Percentiles rank a stretch among this genome's conserved stretches.
Evolutionary conservation across 2,113 vertebrate genomes (phyloP).

Genomic region (Pedetes capensis): DNA sequence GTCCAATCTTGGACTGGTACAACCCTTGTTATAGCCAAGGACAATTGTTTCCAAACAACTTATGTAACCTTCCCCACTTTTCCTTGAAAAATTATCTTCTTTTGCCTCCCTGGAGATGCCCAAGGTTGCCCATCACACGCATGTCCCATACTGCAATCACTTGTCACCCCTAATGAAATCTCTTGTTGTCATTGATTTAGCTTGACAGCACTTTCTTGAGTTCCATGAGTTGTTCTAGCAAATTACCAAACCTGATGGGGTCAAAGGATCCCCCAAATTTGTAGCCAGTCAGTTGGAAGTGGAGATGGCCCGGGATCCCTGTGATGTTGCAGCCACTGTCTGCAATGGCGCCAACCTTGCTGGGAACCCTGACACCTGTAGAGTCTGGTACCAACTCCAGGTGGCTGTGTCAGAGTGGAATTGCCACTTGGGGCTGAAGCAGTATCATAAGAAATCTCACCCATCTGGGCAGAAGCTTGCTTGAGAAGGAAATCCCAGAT

Average conservation of each 20-base stretch:
- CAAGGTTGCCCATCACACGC: fast-evolving
- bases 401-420: not conserved
- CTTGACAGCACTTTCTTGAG: not conserved
- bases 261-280: not conserved
- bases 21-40: not conserved
- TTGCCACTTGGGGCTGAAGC: not conserved
- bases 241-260: not conserved
- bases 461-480: not conserved
- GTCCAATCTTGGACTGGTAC: not conserved
- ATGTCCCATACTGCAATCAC: too few species aligned
- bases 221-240: not conserved
- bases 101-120: not conserved
- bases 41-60: not conserved
- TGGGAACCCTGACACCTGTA: not conserved
- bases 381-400: not conserved
- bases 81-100: not conserved
- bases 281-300: not conserved
- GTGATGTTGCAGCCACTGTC: not conserved
- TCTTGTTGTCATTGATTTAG: not conserved
- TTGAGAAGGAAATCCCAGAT: not conserved
- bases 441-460: not conserved
- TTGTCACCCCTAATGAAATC: not conserved
- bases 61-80: not conserved
- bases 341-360: not conserved
- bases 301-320: not conserved